These are phyloP conservation scores for Xestia sexstrigata DNA, from an alignment of 2,888 invertebrate genomes.

Conservation along the genomic window DNA sequence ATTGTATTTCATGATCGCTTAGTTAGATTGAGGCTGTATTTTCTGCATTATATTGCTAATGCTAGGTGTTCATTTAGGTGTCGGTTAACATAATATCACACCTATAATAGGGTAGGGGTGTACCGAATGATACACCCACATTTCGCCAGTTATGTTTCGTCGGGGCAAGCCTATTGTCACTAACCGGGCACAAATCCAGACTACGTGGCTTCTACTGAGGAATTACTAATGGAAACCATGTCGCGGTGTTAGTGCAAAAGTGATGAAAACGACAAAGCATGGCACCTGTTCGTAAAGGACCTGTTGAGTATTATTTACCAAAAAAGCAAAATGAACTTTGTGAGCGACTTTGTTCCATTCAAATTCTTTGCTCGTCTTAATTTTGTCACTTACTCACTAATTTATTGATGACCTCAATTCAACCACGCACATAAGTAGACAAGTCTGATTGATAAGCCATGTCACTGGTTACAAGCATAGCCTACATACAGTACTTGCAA, in stretches of 20 bases:
- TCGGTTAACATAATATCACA: background rate
- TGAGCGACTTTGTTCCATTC: no score
- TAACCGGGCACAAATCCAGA: fast-evolving
- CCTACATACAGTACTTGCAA: slow-evolving; percentile 45
- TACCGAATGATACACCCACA: background rate
- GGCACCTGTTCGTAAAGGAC: no score
- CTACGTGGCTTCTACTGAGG: fast-evolving
- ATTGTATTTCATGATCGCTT: background rate
- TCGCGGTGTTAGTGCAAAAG: background rate
- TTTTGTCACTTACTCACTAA: no score
- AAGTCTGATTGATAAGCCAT: slow-evolving; percentile 28
- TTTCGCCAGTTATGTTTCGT: background rate
- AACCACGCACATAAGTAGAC: slow-evolving; percentile 12
- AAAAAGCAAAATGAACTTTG: no score
- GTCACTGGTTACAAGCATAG: slow-evolving; percentile 29
- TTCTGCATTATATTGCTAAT: background rate
- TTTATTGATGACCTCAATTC: slow-evolving; percentile 4
- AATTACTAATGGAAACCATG: background rate
- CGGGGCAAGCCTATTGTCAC: background rate
- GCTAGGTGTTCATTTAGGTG: background rate
- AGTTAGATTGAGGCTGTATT: background rate
- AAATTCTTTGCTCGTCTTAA: no score
- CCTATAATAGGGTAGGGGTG: background rate
- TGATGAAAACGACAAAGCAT: background rate
- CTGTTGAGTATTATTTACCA: no score